Conservation (phyloP, 1,140 invertebrate species). For the Alviniconcha marisindica region DNA sequence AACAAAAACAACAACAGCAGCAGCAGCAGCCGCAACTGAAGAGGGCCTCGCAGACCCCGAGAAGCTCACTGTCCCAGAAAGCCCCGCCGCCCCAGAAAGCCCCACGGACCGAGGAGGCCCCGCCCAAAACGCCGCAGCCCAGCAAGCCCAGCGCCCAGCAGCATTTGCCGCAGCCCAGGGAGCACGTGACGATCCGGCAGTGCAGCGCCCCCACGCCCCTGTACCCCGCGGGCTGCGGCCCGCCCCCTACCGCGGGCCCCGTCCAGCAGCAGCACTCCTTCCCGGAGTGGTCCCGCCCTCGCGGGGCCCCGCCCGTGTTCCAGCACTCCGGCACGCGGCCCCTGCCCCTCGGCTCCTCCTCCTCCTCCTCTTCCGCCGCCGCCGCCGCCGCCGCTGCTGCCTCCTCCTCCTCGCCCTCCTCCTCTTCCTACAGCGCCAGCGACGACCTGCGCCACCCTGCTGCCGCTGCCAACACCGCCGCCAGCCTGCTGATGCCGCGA, state of each 20-base stretch:
- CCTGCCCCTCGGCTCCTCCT: background rate
- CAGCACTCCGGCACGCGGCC: background rate
- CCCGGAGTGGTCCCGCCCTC: constrained; percentile 26
- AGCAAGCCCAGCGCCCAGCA: background rate
- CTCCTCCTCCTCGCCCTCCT: constrained; percentile 1
- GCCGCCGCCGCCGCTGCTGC: background rate
- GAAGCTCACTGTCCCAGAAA: background rate
- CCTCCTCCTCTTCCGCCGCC: background rate
- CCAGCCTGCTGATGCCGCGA: background rate
- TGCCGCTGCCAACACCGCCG: background rate
- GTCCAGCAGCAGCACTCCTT: constrained; percentile 38
- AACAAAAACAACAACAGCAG: constrained; percentile 34
- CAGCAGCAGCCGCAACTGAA: constrained; percentile 5
- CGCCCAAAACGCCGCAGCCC: background rate
- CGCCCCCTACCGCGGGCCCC: background rate
- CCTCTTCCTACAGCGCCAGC: background rate
- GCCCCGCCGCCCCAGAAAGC: background rate
- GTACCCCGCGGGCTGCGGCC: background rate
- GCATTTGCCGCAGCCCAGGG: constrained; percentile 24
- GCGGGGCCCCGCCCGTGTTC: background rate
- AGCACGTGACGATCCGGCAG: constrained; percentile 26
- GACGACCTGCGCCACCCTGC: constrained; percentile 3
- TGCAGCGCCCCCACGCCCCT: constrained; percentile 34
- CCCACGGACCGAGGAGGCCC: background rate
- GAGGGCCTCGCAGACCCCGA: background rate